A percentile compares a stretch with the other conserved stretches of the same genome.
Evolutionary conservation across 2,888 invertebrate species (phyloP).

Genomic region (Trissolcus brochymenae): DNA sequence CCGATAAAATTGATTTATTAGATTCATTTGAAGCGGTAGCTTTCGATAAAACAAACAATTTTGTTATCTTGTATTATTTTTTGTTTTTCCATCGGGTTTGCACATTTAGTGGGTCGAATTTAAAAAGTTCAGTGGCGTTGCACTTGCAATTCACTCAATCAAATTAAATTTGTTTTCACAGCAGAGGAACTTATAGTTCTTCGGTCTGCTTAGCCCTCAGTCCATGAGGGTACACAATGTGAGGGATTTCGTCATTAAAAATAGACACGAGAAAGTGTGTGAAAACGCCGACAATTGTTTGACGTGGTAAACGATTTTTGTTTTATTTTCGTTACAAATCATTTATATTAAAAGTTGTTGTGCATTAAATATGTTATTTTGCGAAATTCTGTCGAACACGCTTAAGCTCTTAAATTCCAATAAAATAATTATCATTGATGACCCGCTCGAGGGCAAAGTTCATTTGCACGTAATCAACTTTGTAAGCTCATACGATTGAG

Average conservation of each 20-base stretch:
- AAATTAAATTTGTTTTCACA: conserved; percentile 1
- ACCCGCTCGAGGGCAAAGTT: too few relatives aligned
- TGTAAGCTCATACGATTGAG: conserved; percentile 15
- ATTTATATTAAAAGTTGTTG: not conserved
- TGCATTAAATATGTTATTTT: not conserved
- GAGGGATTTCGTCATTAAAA: conserved; percentile 34
- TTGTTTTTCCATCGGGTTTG: too few relatives aligned
- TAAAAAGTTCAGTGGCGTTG: too few relatives aligned
- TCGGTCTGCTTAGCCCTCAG: conserved; percentile 15
- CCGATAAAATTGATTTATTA: not conserved
- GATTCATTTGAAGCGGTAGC: not conserved
- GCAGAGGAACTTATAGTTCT: conserved; percentile 18
- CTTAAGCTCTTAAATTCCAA: too few relatives aligned
- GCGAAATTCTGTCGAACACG: too few relatives aligned
- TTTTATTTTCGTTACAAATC: not conserved
- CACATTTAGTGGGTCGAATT: too few relatives aligned
- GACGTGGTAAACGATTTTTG: not conserved
- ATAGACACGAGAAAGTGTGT: conserved; percentile 8
- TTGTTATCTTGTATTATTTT: too few relatives aligned
- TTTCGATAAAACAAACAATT: too few relatives aligned
- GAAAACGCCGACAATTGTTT: conserved; percentile 6
- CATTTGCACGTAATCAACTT: conserved; percentile 7
- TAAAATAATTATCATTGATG: too few relatives aligned
- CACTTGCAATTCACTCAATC: too few relatives aligned
- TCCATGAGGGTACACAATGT: conserved; percentile 8